These are phyloP conservation scores for Scaptomyza hsui DNA, from an alignment of 1,140 invertebrate species.

Conservation along the genomic window DNA sequence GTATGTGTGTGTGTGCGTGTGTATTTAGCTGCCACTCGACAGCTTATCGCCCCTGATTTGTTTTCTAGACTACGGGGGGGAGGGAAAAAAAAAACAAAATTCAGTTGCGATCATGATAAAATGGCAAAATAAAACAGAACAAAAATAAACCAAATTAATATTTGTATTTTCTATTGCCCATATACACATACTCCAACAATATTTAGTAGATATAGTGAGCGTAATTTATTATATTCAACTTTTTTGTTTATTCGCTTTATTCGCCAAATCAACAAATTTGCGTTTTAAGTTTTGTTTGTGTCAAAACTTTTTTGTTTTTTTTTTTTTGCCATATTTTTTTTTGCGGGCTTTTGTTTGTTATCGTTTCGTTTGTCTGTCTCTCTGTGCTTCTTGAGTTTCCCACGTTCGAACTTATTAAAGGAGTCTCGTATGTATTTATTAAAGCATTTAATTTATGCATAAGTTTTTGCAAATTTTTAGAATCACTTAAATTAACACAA, in stretches of 20 bases:
- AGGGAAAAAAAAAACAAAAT: constrained; percentile 14
- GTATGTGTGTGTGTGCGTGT: constrained; percentile 40
- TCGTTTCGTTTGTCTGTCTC: constrained; percentile 13
- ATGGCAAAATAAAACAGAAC: constrained; percentile 23
- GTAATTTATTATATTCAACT: constrained; percentile 50
- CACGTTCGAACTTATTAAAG: constrained; percentile 13
- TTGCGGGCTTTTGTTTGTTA: constrained; percentile 23
- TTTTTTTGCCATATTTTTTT: background rate
- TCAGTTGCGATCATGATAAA: constrained; percentile 73
- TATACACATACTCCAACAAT: constrained; percentile 6
- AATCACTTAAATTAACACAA: constrained; percentile 10
- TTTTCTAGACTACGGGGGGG: constrained; percentile 55
- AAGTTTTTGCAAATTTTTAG: background rate
- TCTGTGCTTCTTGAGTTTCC: constrained; percentile 15
- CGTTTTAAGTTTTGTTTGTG: constrained; percentile 34
- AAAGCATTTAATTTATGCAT: constrained; percentile 33
- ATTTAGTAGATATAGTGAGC: constrained; percentile 26
- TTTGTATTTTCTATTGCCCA: constrained; percentile 49
- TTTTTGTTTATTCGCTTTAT: constrained; percentile 43
- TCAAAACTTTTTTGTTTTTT: constrained; percentile 1
- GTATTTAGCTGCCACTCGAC: constrained; percentile 69
- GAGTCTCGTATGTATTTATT: background rate
- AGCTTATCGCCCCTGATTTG: constrained; percentile 71
- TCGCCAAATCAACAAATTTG: constrained; percentile 48
- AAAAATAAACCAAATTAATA: constrained; percentile 50